Conservation (phyloP, 2,888 invertebrate genomes). For the Helobdella robusta region DNA sequence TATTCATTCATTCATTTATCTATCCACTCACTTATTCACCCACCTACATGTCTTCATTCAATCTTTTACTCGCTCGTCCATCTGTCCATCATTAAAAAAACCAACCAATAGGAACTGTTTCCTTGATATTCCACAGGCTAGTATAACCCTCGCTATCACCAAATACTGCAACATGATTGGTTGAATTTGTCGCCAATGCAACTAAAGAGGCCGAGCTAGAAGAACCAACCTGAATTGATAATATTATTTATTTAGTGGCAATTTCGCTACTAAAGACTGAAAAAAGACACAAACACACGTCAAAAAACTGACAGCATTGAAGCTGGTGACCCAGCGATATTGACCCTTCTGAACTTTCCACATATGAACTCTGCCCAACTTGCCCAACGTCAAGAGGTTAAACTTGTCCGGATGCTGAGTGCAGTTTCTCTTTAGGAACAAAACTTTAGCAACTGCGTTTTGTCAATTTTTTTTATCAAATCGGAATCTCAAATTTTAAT, state of each 20-base stretch:
- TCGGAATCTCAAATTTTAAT: too few relatives aligned
- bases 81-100: too few relatives aligned
- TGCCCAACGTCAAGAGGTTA: conserved; percentile 47
- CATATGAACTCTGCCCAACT: conserved; percentile 43
- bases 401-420: conserved; percentile 45
- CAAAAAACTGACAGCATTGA: conserved; percentile 35
- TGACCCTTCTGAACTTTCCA: conserved; percentile 50
- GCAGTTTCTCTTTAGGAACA: conserved; percentile 44
- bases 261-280: neutral
- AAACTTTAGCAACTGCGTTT: conserved; percentile 33
- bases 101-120: too few relatives aligned
- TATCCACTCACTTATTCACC: too few relatives aligned
- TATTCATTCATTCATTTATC: too few relatives aligned
- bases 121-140: conserved; percentile 45
- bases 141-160: conserved; percentile 48
- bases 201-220: conserved; percentile 36
- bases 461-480: too few relatives aligned
- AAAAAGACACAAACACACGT: too few relatives aligned
- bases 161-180: conserved; percentile 41
- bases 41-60: too few relatives aligned
- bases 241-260: neutral
- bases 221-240: neutral
- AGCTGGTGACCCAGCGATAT: conserved; percentile 42
- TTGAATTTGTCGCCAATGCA: conserved; percentile 39
- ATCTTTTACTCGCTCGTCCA: too few relatives aligned